A percentile compares a stretch with the other conserved stretches of the same genome.
Evolutionary conservation across 2,888 invertebrate species (phyloP).

Genomic region (Leucophora obtusa): DNA sequence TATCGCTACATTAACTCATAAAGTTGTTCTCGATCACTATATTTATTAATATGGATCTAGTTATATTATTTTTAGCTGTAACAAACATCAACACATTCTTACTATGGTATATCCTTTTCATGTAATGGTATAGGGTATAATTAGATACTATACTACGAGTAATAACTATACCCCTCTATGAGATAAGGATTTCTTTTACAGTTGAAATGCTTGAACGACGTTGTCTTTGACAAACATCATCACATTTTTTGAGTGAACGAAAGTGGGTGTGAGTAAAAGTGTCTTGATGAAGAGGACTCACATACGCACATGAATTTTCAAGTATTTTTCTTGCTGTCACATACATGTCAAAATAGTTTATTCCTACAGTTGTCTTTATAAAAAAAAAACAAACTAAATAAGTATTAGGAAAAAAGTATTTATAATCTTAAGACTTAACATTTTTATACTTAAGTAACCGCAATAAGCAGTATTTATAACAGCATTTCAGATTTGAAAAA

Average conservation of each 20-base stretch:
- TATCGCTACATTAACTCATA: no score
- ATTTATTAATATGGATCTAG: no score
- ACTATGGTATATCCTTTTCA: no score
- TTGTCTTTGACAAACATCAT: slow-evolving; percentile 38
- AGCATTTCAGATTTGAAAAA: neutral
- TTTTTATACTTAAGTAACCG: neutral
- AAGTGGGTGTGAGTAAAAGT: neutral
- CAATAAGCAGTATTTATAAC: neutral
- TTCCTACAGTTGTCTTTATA: neutral
- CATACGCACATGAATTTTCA: slow-evolving; percentile 14
- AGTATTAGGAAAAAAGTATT: neutral
- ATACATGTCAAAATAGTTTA: slow-evolving; percentile 19
- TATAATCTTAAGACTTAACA: neutral
- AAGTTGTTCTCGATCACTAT: no score
- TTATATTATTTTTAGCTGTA: no score
- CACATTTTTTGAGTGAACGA: neutral
- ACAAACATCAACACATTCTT: no score
- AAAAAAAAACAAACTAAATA: no score
- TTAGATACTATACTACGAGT: neutral
- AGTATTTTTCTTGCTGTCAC: slow-evolving; percentile 55
- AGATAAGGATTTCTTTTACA: neutral
- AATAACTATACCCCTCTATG: neutral
- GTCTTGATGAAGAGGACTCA: neutral
- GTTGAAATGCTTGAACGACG: slow-evolving; percentile 43
- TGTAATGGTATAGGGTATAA: no score